phyloP scores from a whole-genome alignment of 2,888 invertebrate genomes.

The Dynastes maya region DNA sequence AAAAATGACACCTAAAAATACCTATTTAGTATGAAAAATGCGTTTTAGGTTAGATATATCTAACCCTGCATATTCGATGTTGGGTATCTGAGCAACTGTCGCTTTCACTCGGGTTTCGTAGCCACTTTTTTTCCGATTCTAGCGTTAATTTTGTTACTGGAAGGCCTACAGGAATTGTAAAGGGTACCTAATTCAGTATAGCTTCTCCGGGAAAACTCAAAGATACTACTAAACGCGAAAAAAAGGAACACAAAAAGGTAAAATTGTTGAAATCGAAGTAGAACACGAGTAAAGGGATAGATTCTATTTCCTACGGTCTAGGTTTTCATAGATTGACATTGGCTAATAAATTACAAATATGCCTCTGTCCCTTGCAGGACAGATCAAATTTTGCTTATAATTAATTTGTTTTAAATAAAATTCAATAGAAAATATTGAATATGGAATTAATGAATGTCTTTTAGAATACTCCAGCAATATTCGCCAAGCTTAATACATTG shows the following conservation, averaged over 20 bases:
- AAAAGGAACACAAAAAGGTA: background rate
- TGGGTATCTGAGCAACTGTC: background rate
- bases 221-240: background rate
- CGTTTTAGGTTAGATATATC: background rate
- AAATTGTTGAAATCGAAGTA: background rate
- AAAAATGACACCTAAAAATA: background rate
- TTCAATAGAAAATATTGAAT: too few species aligned
- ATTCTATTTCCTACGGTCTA: background rate
- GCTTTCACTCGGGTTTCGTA: background rate
- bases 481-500: too few species aligned
- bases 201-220: background rate
- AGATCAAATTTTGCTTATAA: too few species aligned
- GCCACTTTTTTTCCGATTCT: background rate
- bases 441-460: too few species aligned
- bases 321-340: background rate
- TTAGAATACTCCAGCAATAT: too few species aligned
- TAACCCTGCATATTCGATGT: background rate
- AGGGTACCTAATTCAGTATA: background rate
- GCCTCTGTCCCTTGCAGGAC: background rate
- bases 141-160: slow-evolving; percentile 8
- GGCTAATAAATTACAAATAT: background rate
- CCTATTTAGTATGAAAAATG: background rate
- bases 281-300: background rate
- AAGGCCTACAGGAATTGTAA: slow-evolving; percentile 3
- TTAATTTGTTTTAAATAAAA: too few species aligned